A percentile compares a stretch with the other conserved stretches of the same genome.
phyloP scores from a whole-genome alignment of 2,113 vertebrate species.

The Tapirus terrestris region DNA sequence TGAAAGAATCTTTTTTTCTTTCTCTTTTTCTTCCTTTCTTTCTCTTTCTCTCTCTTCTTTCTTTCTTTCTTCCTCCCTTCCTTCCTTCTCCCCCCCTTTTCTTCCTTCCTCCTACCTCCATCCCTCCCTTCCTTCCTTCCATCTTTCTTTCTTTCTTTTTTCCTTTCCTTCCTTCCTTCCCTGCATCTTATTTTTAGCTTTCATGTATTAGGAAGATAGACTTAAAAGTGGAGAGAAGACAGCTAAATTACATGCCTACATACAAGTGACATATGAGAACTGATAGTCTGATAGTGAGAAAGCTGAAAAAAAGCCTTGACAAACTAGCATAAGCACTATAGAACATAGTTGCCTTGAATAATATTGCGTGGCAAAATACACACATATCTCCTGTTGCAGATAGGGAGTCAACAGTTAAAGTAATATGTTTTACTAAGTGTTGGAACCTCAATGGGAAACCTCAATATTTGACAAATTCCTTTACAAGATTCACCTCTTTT shows the following conservation, averaged over 20 bases:
- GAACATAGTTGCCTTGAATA: not conserved
- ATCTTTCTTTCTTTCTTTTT: not conserved
- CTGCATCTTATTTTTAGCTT: not conserved
- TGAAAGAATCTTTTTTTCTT: not conserved
- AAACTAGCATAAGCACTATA: not conserved
- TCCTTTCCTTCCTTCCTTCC: rapidly evolving
- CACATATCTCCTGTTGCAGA: not conserved
- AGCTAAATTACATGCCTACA: not conserved
- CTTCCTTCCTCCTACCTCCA: rapidly evolving
- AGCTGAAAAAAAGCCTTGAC: not conserved
- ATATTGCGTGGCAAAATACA: not conserved
- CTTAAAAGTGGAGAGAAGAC: not conserved
- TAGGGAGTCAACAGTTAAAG: not conserved
- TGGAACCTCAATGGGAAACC: not conserved
- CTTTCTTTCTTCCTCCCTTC: no score
- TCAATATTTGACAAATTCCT: not conserved
- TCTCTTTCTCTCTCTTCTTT: not conserved
- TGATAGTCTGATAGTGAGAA: not conserved
- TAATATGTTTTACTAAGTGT: not conserved
- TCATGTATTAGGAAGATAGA: not conserved
- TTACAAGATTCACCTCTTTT: not conserved
- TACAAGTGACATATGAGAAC: not conserved
- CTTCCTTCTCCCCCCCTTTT: no score
- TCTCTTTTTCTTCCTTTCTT: not conserved
- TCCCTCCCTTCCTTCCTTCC: rapidly evolving